Evolutionary conservation across 2,888 invertebrate species (phyloP).

Genomic region (Dynastes hyllus): DNA sequence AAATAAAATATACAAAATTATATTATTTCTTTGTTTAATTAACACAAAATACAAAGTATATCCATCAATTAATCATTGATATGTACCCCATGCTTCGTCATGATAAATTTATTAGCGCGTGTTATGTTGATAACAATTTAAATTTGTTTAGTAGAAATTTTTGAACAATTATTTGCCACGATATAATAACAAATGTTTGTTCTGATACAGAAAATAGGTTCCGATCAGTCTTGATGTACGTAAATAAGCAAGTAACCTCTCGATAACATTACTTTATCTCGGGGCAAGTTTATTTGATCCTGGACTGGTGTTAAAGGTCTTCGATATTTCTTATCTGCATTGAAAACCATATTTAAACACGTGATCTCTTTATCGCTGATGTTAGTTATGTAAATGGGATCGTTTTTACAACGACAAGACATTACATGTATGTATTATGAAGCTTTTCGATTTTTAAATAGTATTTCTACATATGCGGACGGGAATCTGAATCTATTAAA

Average conservation of each 20-base stretch:
- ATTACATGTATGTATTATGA: background rate
- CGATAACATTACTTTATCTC: conserved; percentile 56
- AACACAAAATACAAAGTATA: too few species aligned
- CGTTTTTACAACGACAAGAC: conserved; percentile 25
- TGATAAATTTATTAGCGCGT: too few species aligned
- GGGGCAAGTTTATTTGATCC: conserved; percentile 58
- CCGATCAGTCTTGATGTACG: conserved; percentile 50
- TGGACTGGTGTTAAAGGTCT: conserved; percentile 55
- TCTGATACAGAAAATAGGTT: conserved; percentile 53
- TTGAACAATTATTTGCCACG: conserved; percentile 18
- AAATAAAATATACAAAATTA: too few species aligned
- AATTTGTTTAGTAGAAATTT: conserved; percentile 2
- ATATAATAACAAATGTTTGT: conserved; percentile 24
- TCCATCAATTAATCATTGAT: too few species aligned
- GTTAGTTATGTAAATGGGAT: conserved; percentile 38
- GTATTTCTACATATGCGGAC: too few species aligned
- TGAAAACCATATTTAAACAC: conserved; percentile 51
- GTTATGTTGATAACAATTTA: too few species aligned
- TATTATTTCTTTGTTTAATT: too few species aligned
- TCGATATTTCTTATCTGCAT: conserved; percentile 55
- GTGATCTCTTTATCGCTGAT: conserved; percentile 50
- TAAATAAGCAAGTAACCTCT: conserved; percentile 56
- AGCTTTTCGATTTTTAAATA: background rate
- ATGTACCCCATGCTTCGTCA: too few species aligned
- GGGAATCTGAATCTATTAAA: too few species aligned